These are phyloP conservation scores for Phymastichus coffea DNA, from an alignment of 1,140 invertebrate species.

Conservation along the genomic window DNA sequence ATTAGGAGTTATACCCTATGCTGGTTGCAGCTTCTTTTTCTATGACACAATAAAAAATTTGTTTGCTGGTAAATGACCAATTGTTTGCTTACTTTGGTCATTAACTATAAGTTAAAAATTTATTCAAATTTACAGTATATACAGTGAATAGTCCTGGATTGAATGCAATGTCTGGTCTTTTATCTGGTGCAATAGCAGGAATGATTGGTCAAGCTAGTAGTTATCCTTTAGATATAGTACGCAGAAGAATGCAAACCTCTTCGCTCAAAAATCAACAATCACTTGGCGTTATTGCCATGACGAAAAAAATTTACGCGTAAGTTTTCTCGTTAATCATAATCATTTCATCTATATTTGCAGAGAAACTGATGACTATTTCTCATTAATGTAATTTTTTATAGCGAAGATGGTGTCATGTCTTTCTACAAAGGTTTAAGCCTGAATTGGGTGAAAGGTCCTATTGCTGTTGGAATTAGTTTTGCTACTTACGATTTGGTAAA, in stretches of 20 bases:
- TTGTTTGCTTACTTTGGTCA: not conserved
- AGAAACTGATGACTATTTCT: constrained; percentile 7
- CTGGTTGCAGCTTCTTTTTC: constrained; percentile 95
- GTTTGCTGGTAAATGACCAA: constrained; percentile 67
- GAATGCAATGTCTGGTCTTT: constrained; percentile 64
- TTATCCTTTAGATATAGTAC: constrained; percentile 92
- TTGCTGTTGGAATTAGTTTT: constrained; percentile 98
- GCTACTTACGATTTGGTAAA: constrained; percentile 88
- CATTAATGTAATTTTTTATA: constrained; percentile 55
- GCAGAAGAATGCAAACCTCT: constrained; percentile 82
- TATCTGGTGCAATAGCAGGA: constrained; percentile 89
- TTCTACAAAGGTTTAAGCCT: constrained; percentile 98
- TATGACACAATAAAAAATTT: constrained; percentile 91
- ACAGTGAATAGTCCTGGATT: constrained; percentile 48
- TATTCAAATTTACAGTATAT: constrained; percentile 39
- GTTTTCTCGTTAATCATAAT: constrained; percentile 19
- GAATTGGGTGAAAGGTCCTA: constrained; percentile 99
- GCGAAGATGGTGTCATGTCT: constrained; percentile 86
- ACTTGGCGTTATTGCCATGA: constrained; percentile 66
- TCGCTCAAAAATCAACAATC: constrained; percentile 63
- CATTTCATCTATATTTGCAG: constrained; percentile 24
- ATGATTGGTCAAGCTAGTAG: constrained; percentile 92
- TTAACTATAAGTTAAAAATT: not conserved
- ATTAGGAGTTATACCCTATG: constrained; percentile 94
- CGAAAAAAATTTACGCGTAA: constrained; percentile 65